These are phyloP conservation scores for Plecotus auritus DNA, from an alignment of 2,113 vertebrate genomes.

Conservation along the genomic window DNA sequence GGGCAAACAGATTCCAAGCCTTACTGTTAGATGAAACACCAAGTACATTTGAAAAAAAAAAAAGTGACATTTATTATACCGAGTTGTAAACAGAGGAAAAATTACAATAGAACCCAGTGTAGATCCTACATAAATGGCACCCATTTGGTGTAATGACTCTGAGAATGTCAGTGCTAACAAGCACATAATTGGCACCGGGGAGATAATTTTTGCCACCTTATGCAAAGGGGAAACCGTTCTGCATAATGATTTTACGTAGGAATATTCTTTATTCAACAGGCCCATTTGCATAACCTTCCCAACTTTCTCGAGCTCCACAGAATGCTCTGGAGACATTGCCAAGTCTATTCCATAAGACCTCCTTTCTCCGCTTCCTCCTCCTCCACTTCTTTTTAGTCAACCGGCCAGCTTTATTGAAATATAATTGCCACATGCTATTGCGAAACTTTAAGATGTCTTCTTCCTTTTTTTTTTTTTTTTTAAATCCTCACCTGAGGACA, in stretches of 20 bases:
- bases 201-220: constrained; percentile 86
- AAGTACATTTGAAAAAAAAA: constrained; percentile 83
- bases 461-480: neutral
- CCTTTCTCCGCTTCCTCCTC: neutral
- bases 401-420: neutral
- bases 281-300: constrained; percentile 81
- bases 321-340: constrained; percentile 53
- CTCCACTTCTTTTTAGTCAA: too few relatives aligned
- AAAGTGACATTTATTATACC: constrained; percentile 82
- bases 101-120: constrained; percentile 78
- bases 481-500: too few relatives aligned
- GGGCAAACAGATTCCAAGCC: constrained; percentile 62
- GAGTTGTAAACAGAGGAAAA: constrained; percentile 81
- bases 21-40: constrained; percentile 83
- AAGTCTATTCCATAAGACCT: neutral
- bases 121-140: constrained; percentile 78
- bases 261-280: constrained; percentile 83
- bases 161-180: constrained; percentile 85
- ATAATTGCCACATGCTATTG: neutral
- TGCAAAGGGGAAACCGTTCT: constrained; percentile 80
- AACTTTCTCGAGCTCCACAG: constrained; percentile 67
- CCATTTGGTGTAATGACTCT: constrained; percentile 80
- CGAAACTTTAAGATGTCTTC: neutral
- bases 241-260: constrained; percentile 84
- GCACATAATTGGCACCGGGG: constrained; percentile 84